These are phyloP conservation scores for Himalopsyche kuldschensis DNA, from an alignment of 2,888 invertebrate genomes.

Conservation along the genomic window DNA sequence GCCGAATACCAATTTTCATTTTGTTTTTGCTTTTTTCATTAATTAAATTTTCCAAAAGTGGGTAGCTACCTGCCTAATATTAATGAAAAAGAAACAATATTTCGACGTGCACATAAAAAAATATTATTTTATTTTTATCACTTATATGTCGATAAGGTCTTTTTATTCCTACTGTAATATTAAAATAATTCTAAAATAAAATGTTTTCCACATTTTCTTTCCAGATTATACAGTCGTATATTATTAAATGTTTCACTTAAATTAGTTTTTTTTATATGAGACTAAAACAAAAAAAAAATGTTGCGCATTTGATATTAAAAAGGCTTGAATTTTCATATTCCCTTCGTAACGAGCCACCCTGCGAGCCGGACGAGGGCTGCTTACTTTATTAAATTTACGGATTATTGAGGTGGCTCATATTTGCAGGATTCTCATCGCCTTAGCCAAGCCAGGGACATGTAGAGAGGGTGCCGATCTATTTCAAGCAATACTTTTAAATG, in stretches of 20 bases:
- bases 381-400: conserved; percentile 38
- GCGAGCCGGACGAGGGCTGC: conserved; percentile 15
- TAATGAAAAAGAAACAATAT: too few relatives aligned
- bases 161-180: too few relatives aligned
- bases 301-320: conserved; percentile 22
- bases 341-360: conserved; percentile 5
- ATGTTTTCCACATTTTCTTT: too few relatives aligned
- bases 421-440: not conserved
- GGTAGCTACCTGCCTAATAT: not conserved
- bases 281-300: not conserved
- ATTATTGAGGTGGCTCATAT: conserved; percentile 24
- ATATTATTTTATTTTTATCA: too few relatives aligned
- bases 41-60: not conserved
- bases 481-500: not conserved
- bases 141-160: too few relatives aligned
- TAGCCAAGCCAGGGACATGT: not conserved
- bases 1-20: not conserved
- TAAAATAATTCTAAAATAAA: too few relatives aligned
- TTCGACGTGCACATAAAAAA: too few relatives aligned
- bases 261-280: not conserved
- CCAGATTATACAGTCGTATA: too few relatives aligned
- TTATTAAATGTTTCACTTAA: too few relatives aligned
- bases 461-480: too few relatives aligned
- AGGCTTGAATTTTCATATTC: conserved; percentile 31
- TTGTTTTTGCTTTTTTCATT: not conserved